phyloP scores from a whole-genome alignment of 2,113 vertebrate species.

The Micromys minutus region DNA sequence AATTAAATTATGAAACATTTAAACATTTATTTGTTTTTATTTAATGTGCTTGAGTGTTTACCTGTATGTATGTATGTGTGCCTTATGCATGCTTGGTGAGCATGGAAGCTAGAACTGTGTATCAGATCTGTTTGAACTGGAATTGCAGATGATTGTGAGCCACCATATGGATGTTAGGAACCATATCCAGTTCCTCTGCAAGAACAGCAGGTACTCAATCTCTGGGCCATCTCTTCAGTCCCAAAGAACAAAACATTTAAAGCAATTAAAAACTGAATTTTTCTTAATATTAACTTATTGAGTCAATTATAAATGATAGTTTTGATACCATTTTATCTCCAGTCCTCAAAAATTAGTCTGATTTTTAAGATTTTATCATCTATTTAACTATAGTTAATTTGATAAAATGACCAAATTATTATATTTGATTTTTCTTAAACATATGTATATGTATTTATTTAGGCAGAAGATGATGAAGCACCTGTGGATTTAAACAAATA shows the following conservation, averaged over 20 bases:
- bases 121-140: neutral
- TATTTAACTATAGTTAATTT: conserved; percentile 60
- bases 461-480: conserved; percentile 94
- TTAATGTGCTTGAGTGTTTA: neutral
- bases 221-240: neutral
- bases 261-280: neutral
- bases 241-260: neutral
- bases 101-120: neutral
- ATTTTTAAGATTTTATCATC: conserved; percentile 22
- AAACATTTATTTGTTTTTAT: neutral
- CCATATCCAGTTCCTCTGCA: neutral
- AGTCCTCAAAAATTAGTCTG: conserved; percentile 46
- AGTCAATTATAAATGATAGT: conserved; percentile 39
- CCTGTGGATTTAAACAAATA: conserved; percentile 91
- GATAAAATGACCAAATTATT: conserved; percentile 43
- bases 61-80: neutral
- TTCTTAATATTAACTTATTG: conserved; percentile 49
- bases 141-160: neutral
- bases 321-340: conserved; percentile 50
- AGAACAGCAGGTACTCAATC: neutral
- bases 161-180: neutral
- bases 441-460: conserved; percentile 67
- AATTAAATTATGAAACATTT: neutral
- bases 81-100: neutral
- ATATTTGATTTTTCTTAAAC: conserved; percentile 25